phyloP scores from a whole-genome alignment of 2,888 invertebrate genomes.

The Yponomeuta plumbellus region DNA sequence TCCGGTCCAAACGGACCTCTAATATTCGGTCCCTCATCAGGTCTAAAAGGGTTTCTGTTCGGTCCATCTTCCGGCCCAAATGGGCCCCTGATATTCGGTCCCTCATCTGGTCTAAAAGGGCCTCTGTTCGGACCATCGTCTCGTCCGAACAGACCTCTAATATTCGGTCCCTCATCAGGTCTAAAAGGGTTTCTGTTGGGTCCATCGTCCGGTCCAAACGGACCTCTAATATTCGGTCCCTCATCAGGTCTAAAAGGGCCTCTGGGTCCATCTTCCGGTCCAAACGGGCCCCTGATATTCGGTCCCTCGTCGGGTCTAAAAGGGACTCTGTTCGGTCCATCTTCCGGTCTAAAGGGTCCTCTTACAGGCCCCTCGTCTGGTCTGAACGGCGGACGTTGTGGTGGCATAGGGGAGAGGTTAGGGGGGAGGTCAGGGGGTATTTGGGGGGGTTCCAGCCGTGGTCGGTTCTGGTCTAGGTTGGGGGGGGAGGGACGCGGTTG shows the following conservation, averaged over 20 bases:
- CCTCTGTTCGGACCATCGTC: conserved; percentile 11
- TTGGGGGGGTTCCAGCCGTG: conserved; percentile 25
- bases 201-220: conserved; percentile 21
- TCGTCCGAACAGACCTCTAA: conserved; percentile 26
- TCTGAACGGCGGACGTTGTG: conserved; percentile 17
- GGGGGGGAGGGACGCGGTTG: conserved; percentile 36
- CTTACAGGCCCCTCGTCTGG: conserved; percentile 7
- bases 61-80: conserved; percentile 21
- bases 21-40: neutral
- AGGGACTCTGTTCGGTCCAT: no score
- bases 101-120: conserved; percentile 25
- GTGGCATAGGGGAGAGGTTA: conserved; percentile 23
- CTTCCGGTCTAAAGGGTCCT: no score
- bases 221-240: no score
- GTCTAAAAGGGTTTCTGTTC: conserved; percentile 27
- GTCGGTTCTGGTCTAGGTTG: conserved; percentile 33
- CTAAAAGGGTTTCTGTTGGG: neutral
- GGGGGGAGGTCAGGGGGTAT: conserved; percentile 26
- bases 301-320: neutral
- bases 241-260: neutral
- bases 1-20: conserved; percentile 27
- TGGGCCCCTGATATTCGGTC: conserved; percentile 28
- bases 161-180: conserved; percentile 2
- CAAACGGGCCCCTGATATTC: neutral
- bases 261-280: neutral